Evolutionary conservation across 2,797 vertebrate species (phyloP), one percentile per base, ranked within the genome.

Genomic region (Rhynchotus rufescens): DNA sequence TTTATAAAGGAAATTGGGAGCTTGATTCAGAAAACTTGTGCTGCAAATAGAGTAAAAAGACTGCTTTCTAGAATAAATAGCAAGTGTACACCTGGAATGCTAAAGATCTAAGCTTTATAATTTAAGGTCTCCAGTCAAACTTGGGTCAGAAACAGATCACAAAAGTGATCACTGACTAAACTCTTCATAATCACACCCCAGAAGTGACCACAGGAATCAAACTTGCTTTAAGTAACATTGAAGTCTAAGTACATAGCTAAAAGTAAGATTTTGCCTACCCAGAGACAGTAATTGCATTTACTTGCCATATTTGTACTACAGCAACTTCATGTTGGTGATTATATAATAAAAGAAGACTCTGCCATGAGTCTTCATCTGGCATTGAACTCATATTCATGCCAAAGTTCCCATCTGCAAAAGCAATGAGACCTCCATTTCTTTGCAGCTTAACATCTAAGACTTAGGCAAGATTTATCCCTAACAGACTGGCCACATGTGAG

Each of bases 381-480:
- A 61, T 34, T 68, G 71, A 76, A 59, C 45, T 86, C 2, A 0
- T 30, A 52, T 61, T 91, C 57, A 60, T 61, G 73, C 57, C 72
- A 67, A 80, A 73, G 52, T 71, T 92, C 52, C 38, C 57, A 88
- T 36, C 57, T 80, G 86, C 67, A 88, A 79, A 72, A 67, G 52
- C 65, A 86, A 60, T 40, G 44, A 73, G n/a, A 60, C 44, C 12
- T 77, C 56, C 2, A 36, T 82, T 86, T 90, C 80, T 69, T 56
- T 84, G 72, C 60, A 76, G 64, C 45, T 84, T 72, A 84, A 66
- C 28, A 59, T 90, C 52, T 86, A 86, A 88, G n/a, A 30, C 32
- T 84, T 82, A 82, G 68, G 30, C 15, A 86, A 74, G 79, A 74
- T 84, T 90, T 90, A 74, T 74, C n/a, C 19, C 20, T 74, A 79